Base-by-base conservation (phyloP, 2,797 vertebrate genomes). In the Darevskia nairensis region DNA sequence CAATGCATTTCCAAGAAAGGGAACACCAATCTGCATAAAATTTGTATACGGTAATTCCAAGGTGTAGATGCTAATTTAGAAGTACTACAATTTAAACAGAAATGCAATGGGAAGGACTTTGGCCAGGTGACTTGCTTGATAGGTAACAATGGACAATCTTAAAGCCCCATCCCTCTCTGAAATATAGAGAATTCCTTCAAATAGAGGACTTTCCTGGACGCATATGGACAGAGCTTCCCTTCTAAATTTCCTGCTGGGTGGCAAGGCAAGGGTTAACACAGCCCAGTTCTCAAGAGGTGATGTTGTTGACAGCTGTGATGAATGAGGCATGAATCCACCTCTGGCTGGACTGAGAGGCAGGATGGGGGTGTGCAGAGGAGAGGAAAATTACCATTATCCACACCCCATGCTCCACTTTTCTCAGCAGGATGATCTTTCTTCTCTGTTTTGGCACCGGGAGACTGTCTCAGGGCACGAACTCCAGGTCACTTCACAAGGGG, bases 271-370 rank as follows among this genome's bases (percentile, higher is more conserved):
- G 23, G 86, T 77, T 77, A 68, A 76, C n/a, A 11, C 50, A 35
- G 35, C 55, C 75, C 59, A 21, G 74, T 50, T 8, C 4, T 32
- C 76, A 29, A 55, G 72, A 82, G 72, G 86, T 76, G 55, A 50
- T 44, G 59, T 55, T 68, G 86, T 10, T 77, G 72, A 77, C n/a
- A 66, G 72, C 41, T n/a, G n/a, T 88, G 86, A 83, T 77, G 86
- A 41, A 77, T 55, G 86, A 77, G 61, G 61, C 71, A 32, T 23
- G 59, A 75, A 76, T 39, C n/a, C 59, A 82, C 41, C 61, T 76
- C 29, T 80, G 19, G 80, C 72, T 82, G 55, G 86, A 66, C 29
- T 8, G 44, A 21, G 59, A 82, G 80, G 79, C 79, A 82, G 59
- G 86, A 32, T 41, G 27, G 55, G 55, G 55, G 55, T 3, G 35